Percentiles rank a stretch among this genome's conserved stretches.
Evolutionary conservation across 2,113 vertebrate species (phyloP).

Genomic region (Leucopsar rothschildi): DNA sequence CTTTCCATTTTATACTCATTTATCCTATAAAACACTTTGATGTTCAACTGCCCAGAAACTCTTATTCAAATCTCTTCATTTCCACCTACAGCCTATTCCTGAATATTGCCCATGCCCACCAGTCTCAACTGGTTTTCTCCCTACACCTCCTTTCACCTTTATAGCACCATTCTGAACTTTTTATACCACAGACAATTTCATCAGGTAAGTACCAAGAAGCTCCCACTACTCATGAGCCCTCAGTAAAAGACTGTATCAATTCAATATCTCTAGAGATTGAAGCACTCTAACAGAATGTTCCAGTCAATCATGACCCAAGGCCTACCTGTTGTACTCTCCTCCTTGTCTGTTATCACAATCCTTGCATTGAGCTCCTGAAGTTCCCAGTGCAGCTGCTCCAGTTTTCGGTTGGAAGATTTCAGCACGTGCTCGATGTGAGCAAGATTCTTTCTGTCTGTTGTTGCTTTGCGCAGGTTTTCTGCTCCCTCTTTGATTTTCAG

Average conservation of each 20-base stretch:
- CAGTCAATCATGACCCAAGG: background rate
- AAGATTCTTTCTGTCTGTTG: slow-evolving; percentile 85
- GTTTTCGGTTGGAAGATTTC: slow-evolving; percentile 81
- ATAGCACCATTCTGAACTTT: background rate
- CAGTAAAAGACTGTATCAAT: background rate
- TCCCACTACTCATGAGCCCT: background rate
- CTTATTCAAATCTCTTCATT: background rate
- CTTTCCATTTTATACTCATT: background rate
- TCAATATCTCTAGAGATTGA: background rate
- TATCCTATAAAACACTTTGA: background rate
- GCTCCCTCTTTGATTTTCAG: slow-evolving; percentile 95
- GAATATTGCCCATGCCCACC: background rate
- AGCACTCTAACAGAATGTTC: background rate
- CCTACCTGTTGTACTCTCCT: slow-evolving; percentile 53
- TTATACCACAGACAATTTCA: background rate
- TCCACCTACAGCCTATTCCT: background rate
- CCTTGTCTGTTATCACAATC: slow-evolving; percentile 81
- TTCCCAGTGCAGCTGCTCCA: slow-evolving; percentile 84
- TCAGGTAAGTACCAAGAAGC: background rate
- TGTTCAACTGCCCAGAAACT: background rate
- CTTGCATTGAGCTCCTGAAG: slow-evolving; percentile 88
- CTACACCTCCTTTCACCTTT: background rate
- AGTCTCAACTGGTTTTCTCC: background rate
- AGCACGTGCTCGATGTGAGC: slow-evolving; percentile 87
- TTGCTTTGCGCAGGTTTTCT: slow-evolving; percentile 88